Base-by-base conservation (phyloP, 1,140 invertebrate species). In the Platorchestia sp. region DNA sequence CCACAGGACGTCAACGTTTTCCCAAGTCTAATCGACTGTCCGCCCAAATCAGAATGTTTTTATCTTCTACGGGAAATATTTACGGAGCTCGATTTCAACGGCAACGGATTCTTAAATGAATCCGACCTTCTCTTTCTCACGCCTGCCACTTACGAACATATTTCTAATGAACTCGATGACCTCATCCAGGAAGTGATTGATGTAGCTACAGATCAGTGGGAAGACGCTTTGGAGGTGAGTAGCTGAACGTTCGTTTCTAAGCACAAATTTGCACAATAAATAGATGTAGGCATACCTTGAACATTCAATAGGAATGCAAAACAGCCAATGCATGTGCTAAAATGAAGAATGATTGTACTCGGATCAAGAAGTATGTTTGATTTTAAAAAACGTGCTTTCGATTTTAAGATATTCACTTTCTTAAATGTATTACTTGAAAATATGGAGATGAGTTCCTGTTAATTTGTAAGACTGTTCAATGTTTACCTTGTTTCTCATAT, bases 151-250 rank as follows among this genome's bases (percentile, higher is more conserved):
- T 93, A 93, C 45, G 41, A 93, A 40, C 36, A 93, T 42, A 16
- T 93, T 42, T 45, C 91, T 45, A 44, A 42, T 47, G 91, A 93
- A 45, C 43, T 93, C 22, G 91, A 93, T 44, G 91, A 93, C 45
- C 91, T 93, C 91, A 47, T 93, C 19, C 91, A 93, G 40, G 91
- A 93, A 93, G 91, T 93, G 43, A 93, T n/a, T 45, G 91, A 93
- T 47, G 91, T 93, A 0, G 43, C 91, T 6, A 47, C 45, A 10
- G 91, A 93, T 47, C 91, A 93, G 91, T 93, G 91, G 91, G 91
- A 93, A 47, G 45, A 45, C 5, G 91, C 91, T 27, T 44, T 93
- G 0, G 91, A 44, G 36, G 91, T 93, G 36, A 3, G 91, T 93
- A 22, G 87, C 41, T 42, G 3, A 41, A 14, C 42, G 10, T 42